A percentile compares a stretch with the other conserved stretches of the same genome.
phyloP scores from a whole-genome alignment of 2,797 vertebrate genomes.

The Cyclura pinguis region DNA sequence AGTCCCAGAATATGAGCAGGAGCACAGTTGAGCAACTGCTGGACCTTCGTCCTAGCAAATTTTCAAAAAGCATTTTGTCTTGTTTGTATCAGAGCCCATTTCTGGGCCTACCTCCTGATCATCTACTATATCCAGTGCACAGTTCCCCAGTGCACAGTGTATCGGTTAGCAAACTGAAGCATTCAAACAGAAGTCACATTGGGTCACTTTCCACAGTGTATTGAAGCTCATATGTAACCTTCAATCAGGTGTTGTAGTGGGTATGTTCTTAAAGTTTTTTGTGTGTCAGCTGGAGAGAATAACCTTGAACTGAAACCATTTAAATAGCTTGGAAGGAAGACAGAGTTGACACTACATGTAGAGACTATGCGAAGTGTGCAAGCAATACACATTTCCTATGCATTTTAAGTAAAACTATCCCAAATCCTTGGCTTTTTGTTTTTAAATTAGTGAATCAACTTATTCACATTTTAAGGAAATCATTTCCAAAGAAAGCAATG shows the following conservation, averaged over 20 bases:
- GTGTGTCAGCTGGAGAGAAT: background rate
- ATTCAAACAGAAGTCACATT: background rate
- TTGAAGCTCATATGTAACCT: background rate
- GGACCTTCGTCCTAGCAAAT: no score
- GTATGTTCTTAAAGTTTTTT: background rate
- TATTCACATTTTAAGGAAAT: background rate
- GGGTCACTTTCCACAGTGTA: background rate
- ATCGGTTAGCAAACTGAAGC: background rate
- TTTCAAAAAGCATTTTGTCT: background rate
- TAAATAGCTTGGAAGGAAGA: background rate
- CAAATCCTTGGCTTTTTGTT: background rate
- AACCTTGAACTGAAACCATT: background rate
- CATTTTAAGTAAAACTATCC: background rate
- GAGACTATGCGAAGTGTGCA: background rate
- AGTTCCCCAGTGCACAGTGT: background rate
- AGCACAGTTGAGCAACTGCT: background rate
- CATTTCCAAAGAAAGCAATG: constrained; percentile 22
- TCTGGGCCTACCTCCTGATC: background rate
- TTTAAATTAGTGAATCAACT: background rate
- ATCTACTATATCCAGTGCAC: background rate
- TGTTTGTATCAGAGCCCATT: no score
- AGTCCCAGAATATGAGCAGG: background rate
- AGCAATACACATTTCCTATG: background rate
- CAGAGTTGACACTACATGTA: background rate
- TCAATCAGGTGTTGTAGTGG: background rate